Percentiles rank a stretch among this genome's conserved stretches.
Conservation (phyloP, 2,888 invertebrate genomes). For the Troides oblongomaculatus region DNA sequence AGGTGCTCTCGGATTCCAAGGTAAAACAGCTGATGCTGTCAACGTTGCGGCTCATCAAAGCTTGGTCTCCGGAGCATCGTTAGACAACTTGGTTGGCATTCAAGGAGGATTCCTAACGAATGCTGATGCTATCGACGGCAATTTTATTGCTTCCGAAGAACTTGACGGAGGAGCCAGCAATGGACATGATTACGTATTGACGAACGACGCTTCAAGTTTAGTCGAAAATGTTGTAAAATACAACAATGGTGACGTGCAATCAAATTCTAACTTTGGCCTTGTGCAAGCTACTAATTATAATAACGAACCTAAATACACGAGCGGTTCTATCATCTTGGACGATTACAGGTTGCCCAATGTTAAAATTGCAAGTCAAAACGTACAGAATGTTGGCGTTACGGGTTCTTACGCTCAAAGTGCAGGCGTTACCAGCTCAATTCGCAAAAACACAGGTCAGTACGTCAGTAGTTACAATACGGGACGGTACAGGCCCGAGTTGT, state of each 20-base stretch:
- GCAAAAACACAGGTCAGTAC: constrained; percentile 29
- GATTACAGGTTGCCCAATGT: constrained; percentile 54
- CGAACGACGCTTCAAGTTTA: constrained; percentile 36
- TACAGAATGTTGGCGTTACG: constrained; percentile 11
- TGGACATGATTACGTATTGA: constrained; percentile 40
- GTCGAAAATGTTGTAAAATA: constrained; percentile 38
- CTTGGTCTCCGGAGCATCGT: constrained; percentile 67
- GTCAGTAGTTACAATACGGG: constrained; percentile 32
- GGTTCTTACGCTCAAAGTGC: constrained; percentile 22
- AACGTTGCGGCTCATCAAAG: constrained; percentile 75
- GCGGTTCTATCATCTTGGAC: constrained; percentile 68
- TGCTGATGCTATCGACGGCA: constrained; percentile 58
- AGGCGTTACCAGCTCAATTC: constrained; percentile 21
- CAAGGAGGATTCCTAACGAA: constrained; percentile 61
- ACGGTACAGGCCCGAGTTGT: constrained; percentile 38
- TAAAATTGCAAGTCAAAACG: constrained; percentile 12
- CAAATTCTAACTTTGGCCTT: constrained; percentile 49
- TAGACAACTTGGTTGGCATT: constrained; percentile 70
- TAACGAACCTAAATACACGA: constrained; percentile 53
- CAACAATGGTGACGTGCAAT: constrained; percentile 36
- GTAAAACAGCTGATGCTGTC: constrained; percentile 69
- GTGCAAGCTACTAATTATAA: constrained; percentile 59
- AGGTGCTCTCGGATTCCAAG: constrained; percentile 72
- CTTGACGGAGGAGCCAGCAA: constrained; percentile 41
- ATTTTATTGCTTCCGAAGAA: constrained; percentile 70